These are phyloP conservation scores for Drosophila maculinotata DNA, from an alignment of 2,888 invertebrate genomes.

Conservation along the genomic window DNA sequence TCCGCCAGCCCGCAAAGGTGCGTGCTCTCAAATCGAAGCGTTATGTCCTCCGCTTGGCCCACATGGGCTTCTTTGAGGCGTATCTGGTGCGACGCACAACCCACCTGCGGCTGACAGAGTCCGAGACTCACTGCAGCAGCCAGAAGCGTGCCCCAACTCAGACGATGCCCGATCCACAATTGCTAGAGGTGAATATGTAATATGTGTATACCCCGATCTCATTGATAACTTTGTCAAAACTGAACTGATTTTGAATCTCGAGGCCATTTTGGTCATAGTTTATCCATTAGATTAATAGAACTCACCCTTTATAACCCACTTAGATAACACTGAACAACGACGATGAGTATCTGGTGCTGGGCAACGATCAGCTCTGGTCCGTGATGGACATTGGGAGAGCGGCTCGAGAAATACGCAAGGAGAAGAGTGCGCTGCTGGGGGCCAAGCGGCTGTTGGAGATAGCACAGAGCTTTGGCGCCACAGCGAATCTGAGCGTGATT, in stretches of 20 bases:
- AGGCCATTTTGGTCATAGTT: too few species aligned
- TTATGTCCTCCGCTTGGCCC: constrained; percentile 90
- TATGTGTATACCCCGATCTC: neutral
- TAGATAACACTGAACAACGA: constrained; percentile 89
- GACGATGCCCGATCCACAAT: constrained; percentile 89
- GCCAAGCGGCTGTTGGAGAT: constrained; percentile 95
- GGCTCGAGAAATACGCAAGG: constrained; percentile 92
- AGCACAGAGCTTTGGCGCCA: constrained; percentile 95
- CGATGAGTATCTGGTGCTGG: constrained; percentile 93
- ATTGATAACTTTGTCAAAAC: too few species aligned
- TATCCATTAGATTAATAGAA: too few species aligned
- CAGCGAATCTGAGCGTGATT: constrained; percentile 94
- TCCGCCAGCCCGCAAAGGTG: constrained; percentile 86
- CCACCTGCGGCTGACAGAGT: constrained; percentile 87
- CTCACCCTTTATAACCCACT: too few species aligned
- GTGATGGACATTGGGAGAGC: constrained; percentile 93
- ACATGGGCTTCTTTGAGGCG: constrained; percentile 91
- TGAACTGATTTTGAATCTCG: too few species aligned
- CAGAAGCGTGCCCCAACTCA: constrained; percentile 15
- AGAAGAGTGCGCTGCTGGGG: constrained; percentile 93
- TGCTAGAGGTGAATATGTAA: constrained; percentile 87
- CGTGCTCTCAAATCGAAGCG: constrained; percentile 86
- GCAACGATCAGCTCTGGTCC: constrained; percentile 93
- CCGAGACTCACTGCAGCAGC: constrained; percentile 9
- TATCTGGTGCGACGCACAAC: constrained; percentile 90